Evolutionary conservation across 2,888 invertebrate species (phyloP).

Genomic region (Dicyrtoma fusca): DNA sequence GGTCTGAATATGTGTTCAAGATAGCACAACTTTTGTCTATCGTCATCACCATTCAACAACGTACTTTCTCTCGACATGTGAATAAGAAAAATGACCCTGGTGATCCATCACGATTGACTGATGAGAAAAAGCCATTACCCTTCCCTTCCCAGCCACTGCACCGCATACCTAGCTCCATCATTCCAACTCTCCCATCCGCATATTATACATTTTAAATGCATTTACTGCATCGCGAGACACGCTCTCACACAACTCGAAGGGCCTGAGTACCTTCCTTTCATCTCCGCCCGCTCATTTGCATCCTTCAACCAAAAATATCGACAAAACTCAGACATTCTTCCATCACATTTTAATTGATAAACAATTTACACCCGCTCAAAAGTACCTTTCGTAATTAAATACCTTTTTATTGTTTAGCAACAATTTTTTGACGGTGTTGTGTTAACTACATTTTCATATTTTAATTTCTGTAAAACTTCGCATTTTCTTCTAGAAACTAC

Average conservation of each 20-base stretch:
- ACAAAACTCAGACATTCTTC: too few relatives aligned
- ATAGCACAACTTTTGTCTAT: constrained; percentile 22
- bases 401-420: too few relatives aligned
- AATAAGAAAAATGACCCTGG: constrained; percentile 35
- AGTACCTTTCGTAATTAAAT: too few relatives aligned
- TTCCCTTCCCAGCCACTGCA: background rate
- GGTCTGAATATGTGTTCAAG: background rate
- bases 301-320: too few relatives aligned
- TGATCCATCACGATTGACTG: constrained; percentile 37
- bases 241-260: too few relatives aligned
- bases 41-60: constrained; percentile 18
- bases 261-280: too few relatives aligned
- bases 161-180: background rate
- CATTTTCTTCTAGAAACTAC: background rate
- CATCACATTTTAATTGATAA: too few relatives aligned
- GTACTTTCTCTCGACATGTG: constrained; percentile 21
- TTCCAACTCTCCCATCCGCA: background rate
- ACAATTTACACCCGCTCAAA: too few relatives aligned
- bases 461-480: background rate
- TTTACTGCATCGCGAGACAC: too few relatives aligned
- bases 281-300: too few relatives aligned
- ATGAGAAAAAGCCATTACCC: constrained; percentile 30
- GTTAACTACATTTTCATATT: too few relatives aligned
- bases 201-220: background rate
- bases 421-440: too few relatives aligned